Percentiles rank a stretch among this genome's conserved stretches.
Conservation (phyloP, 2,797 vertebrate species). For the Pseudochirops corinnae region DNA sequence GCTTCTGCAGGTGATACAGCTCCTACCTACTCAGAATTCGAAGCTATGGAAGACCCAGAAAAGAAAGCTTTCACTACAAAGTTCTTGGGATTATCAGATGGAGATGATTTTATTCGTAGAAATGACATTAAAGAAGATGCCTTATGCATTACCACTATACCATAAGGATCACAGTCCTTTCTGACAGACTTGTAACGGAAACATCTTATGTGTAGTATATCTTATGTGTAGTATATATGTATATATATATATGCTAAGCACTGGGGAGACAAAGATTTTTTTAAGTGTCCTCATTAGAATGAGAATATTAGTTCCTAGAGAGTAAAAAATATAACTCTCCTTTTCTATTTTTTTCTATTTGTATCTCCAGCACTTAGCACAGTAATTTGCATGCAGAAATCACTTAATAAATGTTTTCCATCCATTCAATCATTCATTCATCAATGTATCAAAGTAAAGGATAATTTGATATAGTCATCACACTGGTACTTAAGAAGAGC, state of each 20-base stretch:
- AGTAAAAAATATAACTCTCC: not conserved
- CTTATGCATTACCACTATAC: not conserved
- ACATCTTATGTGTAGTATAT: not conserved
- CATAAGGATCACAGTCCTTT: not conserved
- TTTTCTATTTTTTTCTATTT: not conserved
- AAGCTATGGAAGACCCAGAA: not conserved
- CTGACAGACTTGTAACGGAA: not conserved
- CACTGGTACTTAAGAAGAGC: not conserved
- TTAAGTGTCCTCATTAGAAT: not conserved
- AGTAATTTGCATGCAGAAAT: not conserved
- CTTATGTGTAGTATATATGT: no score
- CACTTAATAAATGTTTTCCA: not conserved
- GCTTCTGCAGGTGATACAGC: not conserved
- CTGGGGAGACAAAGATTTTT: not conserved
- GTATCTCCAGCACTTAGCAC: not conserved
- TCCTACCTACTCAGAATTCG: not conserved
- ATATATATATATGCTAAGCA: not conserved
- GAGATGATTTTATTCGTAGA: not conserved
- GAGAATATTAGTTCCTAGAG: not conserved
- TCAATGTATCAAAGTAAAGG: not conserved
- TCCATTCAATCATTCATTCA: not conserved
- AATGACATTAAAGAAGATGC: not conserved
- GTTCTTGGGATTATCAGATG: not conserved
- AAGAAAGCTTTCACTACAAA: not conserved
- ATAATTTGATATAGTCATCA: not conserved